These are phyloP conservation scores for Elanus axillaris DNA, from an alignment of 2,113 vertebrate genomes.

Conservation along the genomic window DNA sequence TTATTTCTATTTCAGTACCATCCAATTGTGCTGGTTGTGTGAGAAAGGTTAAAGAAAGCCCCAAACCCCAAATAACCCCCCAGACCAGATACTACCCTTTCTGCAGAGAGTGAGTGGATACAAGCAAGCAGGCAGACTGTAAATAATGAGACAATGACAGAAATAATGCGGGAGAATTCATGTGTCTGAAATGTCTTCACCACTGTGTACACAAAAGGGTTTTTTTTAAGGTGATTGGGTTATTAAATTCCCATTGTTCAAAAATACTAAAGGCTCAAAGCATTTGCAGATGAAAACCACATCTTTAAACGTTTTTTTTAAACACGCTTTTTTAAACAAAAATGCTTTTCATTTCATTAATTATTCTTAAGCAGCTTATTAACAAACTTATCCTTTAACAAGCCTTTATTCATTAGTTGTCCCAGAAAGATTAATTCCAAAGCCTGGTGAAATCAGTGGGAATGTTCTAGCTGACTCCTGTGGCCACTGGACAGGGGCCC, in stretches of 20 bases:
- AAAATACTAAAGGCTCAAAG: background rate
- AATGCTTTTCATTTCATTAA: background rate
- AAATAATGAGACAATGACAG: background rate
- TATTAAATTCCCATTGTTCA: conserved; percentile 5
- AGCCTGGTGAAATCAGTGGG: background rate
- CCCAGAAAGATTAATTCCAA: background rate
- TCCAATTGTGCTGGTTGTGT: background rate
- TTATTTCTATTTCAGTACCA: background rate
- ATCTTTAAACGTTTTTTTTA: background rate
- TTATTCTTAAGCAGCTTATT: conserved; percentile 15
- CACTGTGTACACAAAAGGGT: background rate
- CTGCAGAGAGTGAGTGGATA: background rate
- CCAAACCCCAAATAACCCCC: background rate
- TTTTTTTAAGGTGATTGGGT: background rate
- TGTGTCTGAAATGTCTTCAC: background rate
- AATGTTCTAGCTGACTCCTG: background rate
- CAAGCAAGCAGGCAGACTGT: background rate
- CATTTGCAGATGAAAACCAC: background rate
- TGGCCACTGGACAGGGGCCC: background rate
- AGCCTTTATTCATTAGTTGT: conserved; percentile 27
- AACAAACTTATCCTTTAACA: background rate
- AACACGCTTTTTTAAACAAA: no score
- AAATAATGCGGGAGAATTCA: background rate
- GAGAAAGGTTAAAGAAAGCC: background rate
- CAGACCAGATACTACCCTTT: background rate